These are phyloP conservation scores for Leistus spinibarbis DNA, from an alignment of 2,888 invertebrate species.

Conservation along the genomic window DNA sequence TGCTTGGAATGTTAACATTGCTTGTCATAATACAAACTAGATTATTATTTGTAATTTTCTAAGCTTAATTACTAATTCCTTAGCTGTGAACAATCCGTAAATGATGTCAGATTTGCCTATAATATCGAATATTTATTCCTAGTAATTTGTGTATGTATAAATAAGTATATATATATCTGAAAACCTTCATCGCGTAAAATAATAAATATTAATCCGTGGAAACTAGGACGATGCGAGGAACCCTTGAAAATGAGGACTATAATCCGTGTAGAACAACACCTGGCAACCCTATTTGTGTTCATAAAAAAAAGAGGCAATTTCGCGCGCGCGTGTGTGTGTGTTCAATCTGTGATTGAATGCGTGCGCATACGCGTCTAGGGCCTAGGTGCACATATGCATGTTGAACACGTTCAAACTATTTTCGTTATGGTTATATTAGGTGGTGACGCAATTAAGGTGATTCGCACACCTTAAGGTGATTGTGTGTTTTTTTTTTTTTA, in stretches of 20 bases:
- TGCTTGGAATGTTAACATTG: no score
- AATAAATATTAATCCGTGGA: neutral
- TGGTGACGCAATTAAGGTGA: neutral
- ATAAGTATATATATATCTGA: neutral
- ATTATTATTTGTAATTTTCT: no score
- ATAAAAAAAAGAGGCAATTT: neutral
- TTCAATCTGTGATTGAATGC: conserved; percentile 38
- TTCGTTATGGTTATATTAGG: neutral
- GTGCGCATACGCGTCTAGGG: conserved; percentile 42
- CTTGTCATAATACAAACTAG: no score
- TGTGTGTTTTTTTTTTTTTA: neutral
- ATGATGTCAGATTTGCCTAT: no score
- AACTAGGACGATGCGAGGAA: neutral
- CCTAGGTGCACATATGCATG: conserved; percentile 41
- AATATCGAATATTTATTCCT: no score
- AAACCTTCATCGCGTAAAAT: neutral
- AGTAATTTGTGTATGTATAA: neutral
- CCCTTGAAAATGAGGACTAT: neutral
- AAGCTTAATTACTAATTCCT: no score
- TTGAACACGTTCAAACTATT: neutral
- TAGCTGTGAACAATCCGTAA: no score
- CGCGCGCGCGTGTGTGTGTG: conserved; percentile 25
- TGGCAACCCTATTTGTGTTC: neutral
- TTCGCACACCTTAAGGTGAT: neutral
- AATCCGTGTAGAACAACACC: neutral